These are phyloP conservation scores for Acrossocheilus wenchowensis DNA, from an alignment of 2,797 vertebrate genomes.

Conservation along the genomic window DNA sequence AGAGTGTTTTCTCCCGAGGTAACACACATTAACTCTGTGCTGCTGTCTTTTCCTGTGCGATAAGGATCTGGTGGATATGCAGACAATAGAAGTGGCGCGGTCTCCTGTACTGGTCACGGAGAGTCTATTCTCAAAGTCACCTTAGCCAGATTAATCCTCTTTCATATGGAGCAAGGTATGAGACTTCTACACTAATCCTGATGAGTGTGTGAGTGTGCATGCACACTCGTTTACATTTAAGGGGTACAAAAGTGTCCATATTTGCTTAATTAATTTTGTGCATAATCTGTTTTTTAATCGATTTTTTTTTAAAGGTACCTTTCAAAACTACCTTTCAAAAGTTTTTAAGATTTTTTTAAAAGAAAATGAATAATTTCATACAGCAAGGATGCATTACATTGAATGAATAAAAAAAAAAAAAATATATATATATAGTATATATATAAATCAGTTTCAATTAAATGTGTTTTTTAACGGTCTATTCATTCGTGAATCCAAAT, in stretches of 20 bases:
- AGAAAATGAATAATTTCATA: background rate
- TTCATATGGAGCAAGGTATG: constrained; percentile 77
- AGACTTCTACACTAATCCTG: constrained; percentile 29
- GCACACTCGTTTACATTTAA: constrained; percentile 15
- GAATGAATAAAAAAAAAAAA: background rate
- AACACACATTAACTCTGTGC: constrained; percentile 44
- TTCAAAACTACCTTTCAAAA: background rate
- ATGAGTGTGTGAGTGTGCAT: constrained; percentile 12
- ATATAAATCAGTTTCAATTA: background rate
- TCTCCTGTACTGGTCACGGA: constrained; percentile 75
- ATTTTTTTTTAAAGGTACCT: background rate
- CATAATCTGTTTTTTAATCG: background rate
- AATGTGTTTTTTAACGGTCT: background rate
- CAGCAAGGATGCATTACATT: background rate
- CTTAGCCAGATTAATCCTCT: constrained; percentile 76
- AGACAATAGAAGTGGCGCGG: constrained; percentile 62
- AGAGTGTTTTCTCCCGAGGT: constrained; percentile 42
- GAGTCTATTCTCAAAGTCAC: constrained; percentile 80
- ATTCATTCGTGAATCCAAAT: background rate
- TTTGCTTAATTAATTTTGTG: constrained; percentile 14
- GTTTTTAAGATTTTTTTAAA: too few relatives aligned
- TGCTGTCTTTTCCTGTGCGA: constrained; percentile 42
- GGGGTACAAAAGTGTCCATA: background rate
- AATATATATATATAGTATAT: too few relatives aligned
- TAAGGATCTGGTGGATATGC: constrained; percentile 41